Evolutionary conservation across 2,113 vertebrate species (phyloP).

Genomic region (Centropus unirufus): DNA sequence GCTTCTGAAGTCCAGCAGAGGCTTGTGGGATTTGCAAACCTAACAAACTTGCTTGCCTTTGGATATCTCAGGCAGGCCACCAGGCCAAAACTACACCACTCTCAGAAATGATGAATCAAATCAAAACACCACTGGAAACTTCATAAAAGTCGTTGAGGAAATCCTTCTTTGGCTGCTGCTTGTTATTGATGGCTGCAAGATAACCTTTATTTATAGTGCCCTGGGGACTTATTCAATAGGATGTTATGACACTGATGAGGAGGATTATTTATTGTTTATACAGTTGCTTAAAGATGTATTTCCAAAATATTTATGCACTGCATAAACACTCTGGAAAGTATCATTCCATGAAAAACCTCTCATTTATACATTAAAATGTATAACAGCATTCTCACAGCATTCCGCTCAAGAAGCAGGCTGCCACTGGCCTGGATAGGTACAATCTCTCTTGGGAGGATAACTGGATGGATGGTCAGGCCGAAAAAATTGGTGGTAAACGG

Average conservation of each 20-base stretch:
- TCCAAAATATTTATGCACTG: neutral
- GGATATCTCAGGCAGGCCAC: neutral
- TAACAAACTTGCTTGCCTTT: neutral
- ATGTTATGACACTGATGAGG: constrained; percentile 37
- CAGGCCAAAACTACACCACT: neutral
- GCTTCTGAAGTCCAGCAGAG: neutral
- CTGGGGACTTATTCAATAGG: neutral
- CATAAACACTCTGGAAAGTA: neutral
- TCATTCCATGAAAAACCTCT: neutral
- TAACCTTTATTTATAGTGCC: constrained; percentile 29
- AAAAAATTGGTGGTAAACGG: no score
- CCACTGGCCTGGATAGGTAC: no score
- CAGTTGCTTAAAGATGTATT: constrained; percentile 9
- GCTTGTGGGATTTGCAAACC: neutral
- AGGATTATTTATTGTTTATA: constrained; percentile 47
- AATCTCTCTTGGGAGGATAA: no score
- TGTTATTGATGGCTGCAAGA: constrained; percentile 26
- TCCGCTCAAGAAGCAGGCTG: no score
- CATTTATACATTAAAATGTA: neutral
- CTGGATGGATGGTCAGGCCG: no score
- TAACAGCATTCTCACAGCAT: no score
- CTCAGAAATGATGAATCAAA: neutral
- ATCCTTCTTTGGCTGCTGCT: neutral
- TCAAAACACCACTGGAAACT: constrained; percentile 12
- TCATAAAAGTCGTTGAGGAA: neutral